phyloP scores from a whole-genome alignment of 2,888 invertebrate genomes.

The Prosapia bicincta region DNA sequence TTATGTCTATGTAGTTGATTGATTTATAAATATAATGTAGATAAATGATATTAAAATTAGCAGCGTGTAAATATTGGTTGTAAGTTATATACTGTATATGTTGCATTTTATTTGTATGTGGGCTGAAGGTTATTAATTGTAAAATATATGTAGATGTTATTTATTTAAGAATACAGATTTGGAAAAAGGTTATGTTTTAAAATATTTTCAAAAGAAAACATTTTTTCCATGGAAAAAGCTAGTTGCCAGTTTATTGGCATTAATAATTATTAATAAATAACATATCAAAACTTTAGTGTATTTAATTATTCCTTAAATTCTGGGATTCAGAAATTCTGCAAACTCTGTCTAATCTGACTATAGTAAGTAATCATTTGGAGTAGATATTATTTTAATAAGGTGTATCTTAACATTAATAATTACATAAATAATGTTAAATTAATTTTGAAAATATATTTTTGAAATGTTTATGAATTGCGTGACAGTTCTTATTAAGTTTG shows the following conservation, averaged over 20 bases:
- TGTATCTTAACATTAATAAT: no score
- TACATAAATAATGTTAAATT: no score
- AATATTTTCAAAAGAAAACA: neutral
- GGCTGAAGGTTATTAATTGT: neutral
- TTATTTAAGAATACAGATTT: neutral
- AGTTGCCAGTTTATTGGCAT: neutral
- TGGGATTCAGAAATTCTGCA: no score
- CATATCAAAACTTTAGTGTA: no score
- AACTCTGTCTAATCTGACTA: no score
- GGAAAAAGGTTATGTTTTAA: neutral
- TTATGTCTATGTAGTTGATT: no score
- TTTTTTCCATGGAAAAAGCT: neutral
- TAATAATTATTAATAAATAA: slow-evolving; percentile 19
- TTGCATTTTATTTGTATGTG: neutral
- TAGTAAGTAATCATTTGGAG: no score
- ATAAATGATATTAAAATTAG: neutral
- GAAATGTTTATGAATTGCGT: no score
- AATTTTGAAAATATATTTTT: no score
- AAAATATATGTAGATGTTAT: neutral
- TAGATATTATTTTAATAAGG: no score
- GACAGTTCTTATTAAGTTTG: no score
- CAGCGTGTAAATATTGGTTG: neutral
- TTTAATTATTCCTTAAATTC: no score
- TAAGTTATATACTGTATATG: neutral
- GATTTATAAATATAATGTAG: neutral